Evolutionary conservation across 2,888 invertebrate genomes (phyloP), one percentile per base, ranked within the genome.

Genomic region (Acrocyrtus sp.): DNA sequence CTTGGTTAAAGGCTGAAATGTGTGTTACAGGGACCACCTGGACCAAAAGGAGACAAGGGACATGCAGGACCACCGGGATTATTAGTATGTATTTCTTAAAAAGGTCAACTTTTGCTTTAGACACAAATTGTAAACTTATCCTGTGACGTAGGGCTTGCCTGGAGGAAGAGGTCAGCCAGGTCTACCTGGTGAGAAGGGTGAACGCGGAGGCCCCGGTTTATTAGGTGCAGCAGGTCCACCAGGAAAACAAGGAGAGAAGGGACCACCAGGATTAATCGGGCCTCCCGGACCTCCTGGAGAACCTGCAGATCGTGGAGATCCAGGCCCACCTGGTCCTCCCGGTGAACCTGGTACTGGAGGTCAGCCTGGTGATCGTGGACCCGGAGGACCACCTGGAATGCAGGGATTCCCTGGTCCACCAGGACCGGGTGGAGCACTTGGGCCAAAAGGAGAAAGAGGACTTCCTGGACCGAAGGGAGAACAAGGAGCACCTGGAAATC

Each of bases 251-350:
- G 93, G 94, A 75, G 92, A 92, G 82, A 89, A 92, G 82, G 93
- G 93, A 0, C 88, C 88, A 0, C 91, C 90, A 83, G 94, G 94
- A n/a, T 87, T 88, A 17, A 84, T 91, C 22, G 93, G 93, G 3
- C 89, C 90, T 0, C 86, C 88, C 0, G 94, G 94, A 1, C 90
- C 91, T 1, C 91, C 92, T 0, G 94, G 94, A 17, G 93, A 93
- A 84, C 90, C 91, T 51, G 93, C 91, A 0, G 92, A 93, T 83
- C 86, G 92, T 81, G 93, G 93, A 21, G 92, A 92, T 81, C 87
- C 90, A 0, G 93, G 93, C 2, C 85, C 88, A 4, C 89, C 91
- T 0, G 94, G 94, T 1, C 84, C 87, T 0, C 87, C 82, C 41
- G 83, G 91, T 39, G 91, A 91, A 81, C 83, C 87, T 15, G 93